Evolutionary conservation across 2,797 vertebrate species (phyloP).

Genomic region (Phalanger gymnotis): DNA sequence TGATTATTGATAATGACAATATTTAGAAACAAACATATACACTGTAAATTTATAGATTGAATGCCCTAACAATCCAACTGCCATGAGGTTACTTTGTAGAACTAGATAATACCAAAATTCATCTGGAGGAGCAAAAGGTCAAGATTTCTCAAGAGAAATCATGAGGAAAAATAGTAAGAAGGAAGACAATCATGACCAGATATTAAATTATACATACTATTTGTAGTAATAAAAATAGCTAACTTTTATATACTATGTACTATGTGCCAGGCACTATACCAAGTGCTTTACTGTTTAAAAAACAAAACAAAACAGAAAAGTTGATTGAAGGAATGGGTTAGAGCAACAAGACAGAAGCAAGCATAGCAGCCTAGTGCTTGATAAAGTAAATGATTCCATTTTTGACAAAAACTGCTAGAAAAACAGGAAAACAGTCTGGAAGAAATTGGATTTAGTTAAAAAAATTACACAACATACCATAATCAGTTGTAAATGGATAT

Average conservation of each 20-base stretch:
- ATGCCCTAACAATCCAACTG: neutral
- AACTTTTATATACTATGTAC: neutral
- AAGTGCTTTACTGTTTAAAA: neutral
- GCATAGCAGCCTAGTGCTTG: neutral
- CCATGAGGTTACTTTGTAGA: neutral
- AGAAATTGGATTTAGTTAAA: neutral
- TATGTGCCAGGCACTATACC: neutral
- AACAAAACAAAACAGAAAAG: neutral
- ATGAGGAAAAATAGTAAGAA: neutral
- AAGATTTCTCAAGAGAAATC: neutral
- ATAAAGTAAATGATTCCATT: neutral
- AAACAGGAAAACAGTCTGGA: neutral
- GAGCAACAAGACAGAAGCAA: neutral
- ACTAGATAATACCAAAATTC: neutral
- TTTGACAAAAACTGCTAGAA: neutral
- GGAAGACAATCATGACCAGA: neutral
- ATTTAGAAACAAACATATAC: neutral
- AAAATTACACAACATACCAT: neutral
- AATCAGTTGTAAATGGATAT: neutral
- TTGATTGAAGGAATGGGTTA: neutral
- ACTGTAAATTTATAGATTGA: neutral
- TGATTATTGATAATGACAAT: neutral
- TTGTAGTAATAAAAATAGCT: neutral
- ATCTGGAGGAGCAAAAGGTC: neutral
- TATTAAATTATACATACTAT: neutral